A percentile compares a stretch with the other conserved stretches of the same genome.
phyloP scores from a whole-genome alignment of 1,140 invertebrate genomes.

The Triops cancriformis region DNA sequence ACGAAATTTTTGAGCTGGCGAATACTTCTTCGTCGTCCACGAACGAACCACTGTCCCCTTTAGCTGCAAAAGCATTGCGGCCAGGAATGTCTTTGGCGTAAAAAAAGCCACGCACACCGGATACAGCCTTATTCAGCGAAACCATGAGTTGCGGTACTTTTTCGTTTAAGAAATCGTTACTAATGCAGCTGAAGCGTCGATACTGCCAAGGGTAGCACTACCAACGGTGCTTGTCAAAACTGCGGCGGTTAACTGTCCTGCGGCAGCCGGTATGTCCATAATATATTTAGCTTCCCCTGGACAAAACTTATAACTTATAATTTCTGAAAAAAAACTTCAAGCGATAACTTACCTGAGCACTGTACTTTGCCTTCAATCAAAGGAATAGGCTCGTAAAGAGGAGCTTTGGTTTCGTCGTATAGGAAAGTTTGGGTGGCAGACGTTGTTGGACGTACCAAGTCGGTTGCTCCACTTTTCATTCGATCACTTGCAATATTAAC shows the following conservation, averaged over 20 bases:
- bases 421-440: conserved; percentile 61
- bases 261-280: conserved; percentile 39
- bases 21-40: conserved; percentile 29
- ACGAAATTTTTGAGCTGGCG: conserved; percentile 20
- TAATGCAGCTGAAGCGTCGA: conserved; percentile 37
- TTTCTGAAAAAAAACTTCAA: too few relatives aligned
- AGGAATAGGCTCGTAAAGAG: conserved; percentile 62
- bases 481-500: conserved; percentile 27
- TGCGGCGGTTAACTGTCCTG: conserved; percentile 40
- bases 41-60: not conserved
- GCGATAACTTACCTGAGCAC: conserved; percentile 47
- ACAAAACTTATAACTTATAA: not conserved
- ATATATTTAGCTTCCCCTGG: conserved; percentile 43
- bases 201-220: conserved; percentile 36
- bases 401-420: conserved; percentile 56
- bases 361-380: conserved; percentile 68
- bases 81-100: not conserved
- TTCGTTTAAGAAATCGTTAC: conserved; percentile 28
- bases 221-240: conserved; percentile 40
- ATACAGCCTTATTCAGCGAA: not conserved
- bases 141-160: not conserved
- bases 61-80: not conserved
- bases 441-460: conserved; percentile 45
- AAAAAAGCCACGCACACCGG: not conserved
- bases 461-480: conserved; percentile 27